Evolutionary conservation across 1,140 invertebrate species (phyloP).

Genomic region (Sitobion miscanthi): DNA sequence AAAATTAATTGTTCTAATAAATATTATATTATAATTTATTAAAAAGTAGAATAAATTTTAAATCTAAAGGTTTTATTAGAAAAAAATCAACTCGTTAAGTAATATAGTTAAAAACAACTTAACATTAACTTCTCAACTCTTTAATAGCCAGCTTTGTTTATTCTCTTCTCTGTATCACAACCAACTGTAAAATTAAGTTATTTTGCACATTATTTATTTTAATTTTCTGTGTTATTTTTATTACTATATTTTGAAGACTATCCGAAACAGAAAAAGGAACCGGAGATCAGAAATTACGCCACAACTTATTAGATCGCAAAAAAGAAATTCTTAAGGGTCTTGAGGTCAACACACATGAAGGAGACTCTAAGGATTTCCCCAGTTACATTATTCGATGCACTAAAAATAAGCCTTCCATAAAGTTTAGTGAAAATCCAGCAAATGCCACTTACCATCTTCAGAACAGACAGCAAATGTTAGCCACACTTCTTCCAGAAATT

Average conservation of each 20-base stretch:
- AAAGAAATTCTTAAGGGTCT: conserved; percentile 36
- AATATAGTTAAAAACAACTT: too few species aligned
- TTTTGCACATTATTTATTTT: neutral
- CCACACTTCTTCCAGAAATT: conserved; percentile 58
- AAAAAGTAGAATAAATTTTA: too few species aligned
- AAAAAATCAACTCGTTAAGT: too few species aligned
- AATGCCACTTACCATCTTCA: conserved; percentile 56
- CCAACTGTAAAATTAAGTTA: too few species aligned
- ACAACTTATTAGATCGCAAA: conserved; percentile 33
- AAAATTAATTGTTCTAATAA: too few species aligned
- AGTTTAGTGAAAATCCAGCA: conserved; percentile 58
- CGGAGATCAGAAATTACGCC: neutral
- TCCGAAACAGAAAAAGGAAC: conserved; percentile 12
- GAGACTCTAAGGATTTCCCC: conserved; percentile 57
- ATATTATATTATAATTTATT: too few species aligned
- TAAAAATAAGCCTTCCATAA: conserved; percentile 56
- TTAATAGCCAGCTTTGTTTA: too few species aligned
- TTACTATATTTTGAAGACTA: neutral
- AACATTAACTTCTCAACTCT: too few species aligned
- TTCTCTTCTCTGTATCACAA: too few species aligned
- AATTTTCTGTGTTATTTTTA: neutral
- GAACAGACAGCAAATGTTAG: conserved; percentile 57
- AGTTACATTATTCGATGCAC: conserved; percentile 56
- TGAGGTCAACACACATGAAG: neutral
- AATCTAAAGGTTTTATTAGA: too few species aligned